Base-by-base conservation (phyloP, 2,888 invertebrate species). In the Heliconius ismenius region DNA sequence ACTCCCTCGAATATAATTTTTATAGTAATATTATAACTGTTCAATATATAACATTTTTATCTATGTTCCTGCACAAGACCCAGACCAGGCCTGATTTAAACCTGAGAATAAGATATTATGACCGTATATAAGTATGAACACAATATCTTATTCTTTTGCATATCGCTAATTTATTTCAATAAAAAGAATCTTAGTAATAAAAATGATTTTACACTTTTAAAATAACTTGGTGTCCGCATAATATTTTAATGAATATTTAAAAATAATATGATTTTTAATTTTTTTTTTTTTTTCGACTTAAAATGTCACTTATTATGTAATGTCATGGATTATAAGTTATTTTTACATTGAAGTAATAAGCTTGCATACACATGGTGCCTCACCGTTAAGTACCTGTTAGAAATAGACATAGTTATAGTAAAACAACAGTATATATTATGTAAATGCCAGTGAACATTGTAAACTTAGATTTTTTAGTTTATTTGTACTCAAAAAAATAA, bases 301-400 rank as follows among this genome's bases (percentile, higher is more conserved):
- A 62, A 26, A 26, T 62, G 24, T 26, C 1, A 15, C 13, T 18
- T 62, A 15, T 24, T 26, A 62, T 62, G 58, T 49, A 60, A 24
- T 24, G 24, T 60, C 4, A 15, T 26, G 15, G 60, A 15, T 26
- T 26, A 13, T 13, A 62, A 15, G 7, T 62, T 18, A 62, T 15
- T 62, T 24, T 62, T 62, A 62, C 15, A 62, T 18, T 62, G 26
- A 62, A 24, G 13, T 62, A 24, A 26, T 24, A 67, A 67, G n/a
- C 13, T 24, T n/a, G 15, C 81, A 76, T 81, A 73, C 86, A 89
- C 87, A 86, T 79, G 90, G 91, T 91, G 91, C 89, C 90, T 89
- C 90, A 89, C 89, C 89, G 84, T 79, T 84, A 89, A 85, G 91
- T 92, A 91, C 91, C 92, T 91, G 91, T 80, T 90, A 90, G 88